Conservation (phyloP, 2,113 vertebrate genomes). For the Hemiprocne comata region DNA sequence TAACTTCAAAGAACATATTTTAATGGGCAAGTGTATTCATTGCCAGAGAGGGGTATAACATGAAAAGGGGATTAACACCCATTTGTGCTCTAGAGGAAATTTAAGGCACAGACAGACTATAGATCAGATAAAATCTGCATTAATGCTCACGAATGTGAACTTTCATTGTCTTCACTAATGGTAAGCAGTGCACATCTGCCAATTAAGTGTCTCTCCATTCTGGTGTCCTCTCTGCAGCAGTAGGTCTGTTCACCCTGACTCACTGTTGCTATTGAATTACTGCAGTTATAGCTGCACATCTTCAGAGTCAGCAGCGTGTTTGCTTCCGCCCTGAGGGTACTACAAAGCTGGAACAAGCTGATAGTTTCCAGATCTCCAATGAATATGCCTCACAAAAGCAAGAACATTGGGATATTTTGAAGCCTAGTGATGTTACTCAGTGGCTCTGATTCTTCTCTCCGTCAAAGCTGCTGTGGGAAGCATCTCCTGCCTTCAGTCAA, state of each 20-base stretch:
- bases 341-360: background rate
- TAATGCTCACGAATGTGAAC: background rate
- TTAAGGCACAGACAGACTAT: slow-evolving; percentile 14
- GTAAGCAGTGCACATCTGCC: slow-evolving; percentile 7
- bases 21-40: slow-evolving; percentile 54
- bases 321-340: slow-evolving; percentile 10
- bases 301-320: slow-evolving; percentile 22
- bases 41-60: slow-evolving; percentile 18
- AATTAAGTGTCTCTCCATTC: background rate
- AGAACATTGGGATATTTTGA: background rate
- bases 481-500: background rate
- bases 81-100: slow-evolving; percentile 26
- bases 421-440: background rate
- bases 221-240: background rate
- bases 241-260: background rate
- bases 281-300: background rate
- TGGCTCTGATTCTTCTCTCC: background rate
- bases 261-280: background rate
- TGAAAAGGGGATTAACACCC: slow-evolving; percentile 56
- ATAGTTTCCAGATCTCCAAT: slow-evolving; percentile 24
- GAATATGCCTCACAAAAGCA: background rate
- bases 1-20: slow-evolving; percentile 53
- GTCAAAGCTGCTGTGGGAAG: background rate
- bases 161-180: slow-evolving; percentile 33
- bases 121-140: background rate